Conservation (phyloP, 2,797 vertebrate species). For the Arrhamphus sclerolepis region DNA sequence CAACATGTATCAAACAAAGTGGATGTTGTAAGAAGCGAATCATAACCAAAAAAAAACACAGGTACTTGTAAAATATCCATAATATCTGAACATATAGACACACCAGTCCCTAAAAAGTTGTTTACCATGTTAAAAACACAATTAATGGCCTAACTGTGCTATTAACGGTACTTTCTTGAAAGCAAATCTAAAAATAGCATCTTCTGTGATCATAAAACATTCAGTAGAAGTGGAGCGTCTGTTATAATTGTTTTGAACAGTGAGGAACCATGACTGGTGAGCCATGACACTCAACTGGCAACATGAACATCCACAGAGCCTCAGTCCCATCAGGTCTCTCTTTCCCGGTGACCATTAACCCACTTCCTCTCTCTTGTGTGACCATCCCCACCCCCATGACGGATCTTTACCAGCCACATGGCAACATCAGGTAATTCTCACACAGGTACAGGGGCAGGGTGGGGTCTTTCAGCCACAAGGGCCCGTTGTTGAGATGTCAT, state of each 20-base stretch:
- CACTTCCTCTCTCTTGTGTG: conserved; percentile 72
- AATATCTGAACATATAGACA: no score
- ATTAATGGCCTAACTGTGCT: neutral
- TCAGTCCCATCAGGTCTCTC: conserved; percentile 56
- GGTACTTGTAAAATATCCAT: no score
- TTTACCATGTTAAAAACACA: conserved; percentile 1
- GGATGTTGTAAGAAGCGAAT: neutral
- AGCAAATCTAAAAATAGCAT: neutral
- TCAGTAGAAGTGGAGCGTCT: no score
- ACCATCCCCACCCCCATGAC: conserved; percentile 57
- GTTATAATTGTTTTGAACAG: neutral
- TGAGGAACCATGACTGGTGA: conserved; percentile 26
- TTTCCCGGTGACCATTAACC: conserved; percentile 67
- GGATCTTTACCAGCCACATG: conserved; percentile 42
- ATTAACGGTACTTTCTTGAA: no score
- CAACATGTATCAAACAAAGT: conserved; percentile 20
- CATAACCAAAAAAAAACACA: no score
- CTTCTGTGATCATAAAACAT: conserved; percentile 11
- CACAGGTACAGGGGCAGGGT: conserved; percentile 34
- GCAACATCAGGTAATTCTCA: conserved; percentile 33
- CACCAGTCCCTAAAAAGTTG: no score
- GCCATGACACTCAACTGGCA: conserved; percentile 53
- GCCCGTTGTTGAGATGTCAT: neutral
- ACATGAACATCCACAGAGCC: conserved; percentile 38
- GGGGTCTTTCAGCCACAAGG: conserved; percentile 13